These are phyloP conservation scores for Trachemys scripta DNA, from an alignment of 2,113 vertebrate species.

Conservation along the genomic window DNA sequence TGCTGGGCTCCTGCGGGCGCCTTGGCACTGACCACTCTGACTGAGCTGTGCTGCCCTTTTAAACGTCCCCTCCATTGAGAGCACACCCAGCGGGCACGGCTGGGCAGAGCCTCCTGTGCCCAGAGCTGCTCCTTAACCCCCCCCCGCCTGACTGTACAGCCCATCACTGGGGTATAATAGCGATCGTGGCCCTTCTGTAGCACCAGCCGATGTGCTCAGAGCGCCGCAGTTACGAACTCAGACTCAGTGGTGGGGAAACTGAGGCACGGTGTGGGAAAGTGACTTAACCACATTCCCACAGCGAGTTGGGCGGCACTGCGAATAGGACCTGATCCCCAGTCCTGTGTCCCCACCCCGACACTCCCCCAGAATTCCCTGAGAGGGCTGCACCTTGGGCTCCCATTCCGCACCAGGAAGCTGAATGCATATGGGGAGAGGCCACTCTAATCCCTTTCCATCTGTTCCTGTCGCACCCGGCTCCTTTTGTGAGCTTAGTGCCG, in stretches of 20 bases:
- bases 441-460: not conserved
- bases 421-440: not conserved
- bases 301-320: not conserved
- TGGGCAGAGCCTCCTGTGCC: no score
- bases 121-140: no score
- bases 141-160: no score
- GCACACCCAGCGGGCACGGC: no score
- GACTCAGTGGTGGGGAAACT: not conserved
- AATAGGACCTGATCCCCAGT: not conserved
- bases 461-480: not conserved
- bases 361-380: not conserved
- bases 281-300: not conserved
- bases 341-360: not conserved
- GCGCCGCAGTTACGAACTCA: not conserved
- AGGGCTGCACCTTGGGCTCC: not conserved
- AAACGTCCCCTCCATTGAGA: no score
- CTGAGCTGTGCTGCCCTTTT: no score
- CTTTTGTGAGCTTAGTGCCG: not conserved
- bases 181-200: not conserved
- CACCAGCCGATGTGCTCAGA: not conserved
- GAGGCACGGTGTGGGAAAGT: not conserved
- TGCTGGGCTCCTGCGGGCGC: no score
- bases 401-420: not conserved
- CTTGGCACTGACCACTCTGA: no score
- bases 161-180: not conserved